Base-by-base conservation (phyloP, 2,888 invertebrate species). In the Zhuqinia jingwanae region DNA sequence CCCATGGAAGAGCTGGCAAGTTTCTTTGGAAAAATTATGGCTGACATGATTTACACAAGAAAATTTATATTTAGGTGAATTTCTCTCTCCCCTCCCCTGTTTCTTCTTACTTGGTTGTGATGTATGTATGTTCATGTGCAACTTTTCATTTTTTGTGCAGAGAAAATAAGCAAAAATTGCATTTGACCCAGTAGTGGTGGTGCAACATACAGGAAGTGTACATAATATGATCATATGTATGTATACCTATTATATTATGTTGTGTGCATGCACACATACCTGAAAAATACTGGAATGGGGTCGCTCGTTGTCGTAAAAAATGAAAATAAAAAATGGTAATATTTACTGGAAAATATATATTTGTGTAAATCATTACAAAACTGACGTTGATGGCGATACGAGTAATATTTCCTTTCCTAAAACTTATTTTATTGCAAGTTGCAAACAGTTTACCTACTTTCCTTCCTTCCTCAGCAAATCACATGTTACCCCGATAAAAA, bases 141-240 rank as follows among this genome's bases (percentile, higher is more conserved):
- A 15, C 27, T 63, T 65, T 15, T 65, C 36, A 25, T 65, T 42
- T 13, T 65, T 42, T 65, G 10, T 27, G n/a, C 30, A 3, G n/a
- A 6, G 30, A 30, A 8, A 63, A n/a, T n/a, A 20, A 25, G 11
- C 11, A 25, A 20, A 65, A 65, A 65, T 65, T 65, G 36, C 65
- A 65, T 36, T 65, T 65, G 42, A 42, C 65, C 65, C 65, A 42
- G n/a, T n/a, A n/a, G n/a, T n/a, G n/a, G n/a, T n/a, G n/a, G 65
- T 42, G 65, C 17, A 36, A n/a, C 42, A 36, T 58, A 25, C 25
- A 25, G 13, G 58, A 10, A 65, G 17, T 42, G 65, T 36, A 36
- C 36, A 36, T 36, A 36, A 36, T 8, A 36, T 8, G 42, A n/a
- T 60, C 15, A 13, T 27, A 53, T 25, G 17, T 65, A 42, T n/a